A percentile compares a stretch with the other conserved stretches of the same genome.
Evolutionary conservation across 1,140 invertebrate species (phyloP).

Genomic region (Drosophila bocki): DNA sequence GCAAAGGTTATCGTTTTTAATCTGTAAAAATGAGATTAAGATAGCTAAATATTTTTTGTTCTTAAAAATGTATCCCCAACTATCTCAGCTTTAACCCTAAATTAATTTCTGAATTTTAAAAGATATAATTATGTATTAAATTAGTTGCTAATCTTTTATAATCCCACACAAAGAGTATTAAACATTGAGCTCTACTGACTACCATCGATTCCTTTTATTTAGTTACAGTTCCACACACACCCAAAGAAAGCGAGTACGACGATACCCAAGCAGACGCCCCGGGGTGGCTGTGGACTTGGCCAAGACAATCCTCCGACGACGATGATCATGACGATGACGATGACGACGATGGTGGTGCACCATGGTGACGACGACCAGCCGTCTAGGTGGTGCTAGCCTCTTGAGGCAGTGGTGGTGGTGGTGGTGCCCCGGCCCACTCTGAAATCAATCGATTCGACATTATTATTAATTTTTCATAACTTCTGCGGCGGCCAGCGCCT

Average conservation of each 20-base stretch:
- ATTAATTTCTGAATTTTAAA: too few species aligned
- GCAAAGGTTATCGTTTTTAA: not conserved
- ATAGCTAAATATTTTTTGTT: not conserved
- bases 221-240: constrained; percentile 80
- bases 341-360: constrained; percentile 9
- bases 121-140: too few species aligned
- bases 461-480: constrained; percentile 85
- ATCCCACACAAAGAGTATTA: constrained; percentile 30
- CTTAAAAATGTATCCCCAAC: not conserved
- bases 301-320: constrained; percentile 68
- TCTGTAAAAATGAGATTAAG: not conserved
- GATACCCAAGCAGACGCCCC: constrained; percentile 46
- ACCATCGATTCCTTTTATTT: constrained; percentile 53
- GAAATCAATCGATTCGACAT: constrained; percentile 85
- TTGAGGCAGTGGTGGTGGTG: constrained; percentile 21
- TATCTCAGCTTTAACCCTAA: too few species aligned
- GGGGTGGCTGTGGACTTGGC: constrained; percentile 67
- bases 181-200: too few species aligned
- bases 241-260: constrained; percentile 39
- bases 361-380: constrained; percentile 63
- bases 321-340: constrained; percentile 18
- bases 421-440: constrained; percentile 47
- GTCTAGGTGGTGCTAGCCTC: constrained; percentile 72
- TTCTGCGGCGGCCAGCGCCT: constrained; percentile 80
- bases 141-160: too few species aligned